phyloP scores from a whole-genome alignment of 2,797 vertebrate genomes.

The Myiothlypis chrysogaster region DNA sequence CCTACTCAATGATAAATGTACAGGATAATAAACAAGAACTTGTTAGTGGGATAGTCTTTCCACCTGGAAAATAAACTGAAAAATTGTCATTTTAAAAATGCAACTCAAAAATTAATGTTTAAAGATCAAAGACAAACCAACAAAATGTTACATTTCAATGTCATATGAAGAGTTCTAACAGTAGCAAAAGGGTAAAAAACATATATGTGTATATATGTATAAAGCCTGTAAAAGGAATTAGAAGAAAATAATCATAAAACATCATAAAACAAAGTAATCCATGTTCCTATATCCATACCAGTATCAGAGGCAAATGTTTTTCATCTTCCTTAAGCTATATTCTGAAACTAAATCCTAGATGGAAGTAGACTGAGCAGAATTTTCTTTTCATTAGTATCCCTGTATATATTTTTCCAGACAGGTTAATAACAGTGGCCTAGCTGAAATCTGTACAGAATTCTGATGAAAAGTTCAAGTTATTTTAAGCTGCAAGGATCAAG shows the following conservation, averaged over 20 bases:
- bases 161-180: neutral
- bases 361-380: neutral
- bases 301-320: neutral
- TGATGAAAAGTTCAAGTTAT: neutral
- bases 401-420: neutral
- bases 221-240: neutral
- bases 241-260: neutral
- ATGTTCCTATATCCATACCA: neutral
- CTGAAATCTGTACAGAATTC: neutral
- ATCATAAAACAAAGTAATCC: neutral
- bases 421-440: neutral
- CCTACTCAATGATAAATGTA: neutral
- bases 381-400: neutral
- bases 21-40: neutral
- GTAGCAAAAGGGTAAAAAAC: neutral
- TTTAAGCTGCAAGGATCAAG: neutral
- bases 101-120: neutral
- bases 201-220: neutral
- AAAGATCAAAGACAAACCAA: neutral
- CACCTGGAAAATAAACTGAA: neutral
- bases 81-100: neutral
- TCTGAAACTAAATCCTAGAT: neutral
- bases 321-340: neutral
- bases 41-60: neutral
- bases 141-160: neutral